Conservation (phyloP, 2,888 invertebrate species). For the Pyrgus malvae region DNA sequence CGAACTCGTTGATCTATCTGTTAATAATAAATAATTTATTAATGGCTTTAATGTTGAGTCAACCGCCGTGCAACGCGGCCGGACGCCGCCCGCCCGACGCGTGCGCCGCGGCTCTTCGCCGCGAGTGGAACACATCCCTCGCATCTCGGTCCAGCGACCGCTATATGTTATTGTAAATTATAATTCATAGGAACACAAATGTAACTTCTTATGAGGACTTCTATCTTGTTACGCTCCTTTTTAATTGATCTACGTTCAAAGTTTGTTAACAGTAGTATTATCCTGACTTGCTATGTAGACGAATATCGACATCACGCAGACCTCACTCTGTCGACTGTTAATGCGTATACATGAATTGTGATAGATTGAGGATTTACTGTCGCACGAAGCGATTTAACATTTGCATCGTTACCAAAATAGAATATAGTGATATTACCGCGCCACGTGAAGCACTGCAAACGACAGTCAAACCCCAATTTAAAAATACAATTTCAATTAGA, state of each 20-base stretch:
- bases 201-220: slow-evolving; percentile 42
- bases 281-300: slow-evolving; percentile 8
- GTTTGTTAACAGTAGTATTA: slow-evolving; percentile 6
- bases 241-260: slow-evolving; percentile 53
- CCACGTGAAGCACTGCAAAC: background rate
- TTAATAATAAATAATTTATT: slow-evolving; percentile 18
- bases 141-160: slow-evolving; percentile 53
- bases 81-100: slow-evolving; percentile 19
- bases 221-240: slow-evolving; percentile 54
- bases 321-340: slow-evolving; percentile 8
- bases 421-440: no score
- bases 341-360: background rate
- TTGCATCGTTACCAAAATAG: slow-evolving; percentile 26
- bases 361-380: background rate
- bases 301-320: slow-evolving; percentile 28
- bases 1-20: slow-evolving; percentile 14
- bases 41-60: slow-evolving; percentile 24
- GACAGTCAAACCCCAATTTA: background rate
- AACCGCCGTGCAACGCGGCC: slow-evolving; percentile 9
- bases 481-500: no score
- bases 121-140: slow-evolving; percentile 54
- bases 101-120: slow-evolving; percentile 15
- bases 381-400: slow-evolving; percentile 1
- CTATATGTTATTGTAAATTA: slow-evolving; percentile 47
- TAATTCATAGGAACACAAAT: slow-evolving; percentile 48